phyloP scores from a whole-genome alignment of 2,888 invertebrate genomes.

The Ptychoptera contaminata region DNA sequence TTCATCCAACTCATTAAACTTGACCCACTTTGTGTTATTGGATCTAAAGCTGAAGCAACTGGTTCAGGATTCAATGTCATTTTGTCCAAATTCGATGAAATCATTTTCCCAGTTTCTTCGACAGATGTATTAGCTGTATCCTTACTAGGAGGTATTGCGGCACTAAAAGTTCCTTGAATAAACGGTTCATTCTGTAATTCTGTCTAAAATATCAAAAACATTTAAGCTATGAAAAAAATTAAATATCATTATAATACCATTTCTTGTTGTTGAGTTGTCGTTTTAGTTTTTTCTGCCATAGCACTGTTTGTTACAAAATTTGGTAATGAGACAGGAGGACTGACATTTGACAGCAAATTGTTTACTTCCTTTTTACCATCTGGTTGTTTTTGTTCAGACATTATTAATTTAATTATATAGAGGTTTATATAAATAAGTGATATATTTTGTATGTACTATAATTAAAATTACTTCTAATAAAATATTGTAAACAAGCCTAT shows the following conservation, averaged over 20 bases:
- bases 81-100: neutral
- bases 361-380: neutral
- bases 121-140: neutral
- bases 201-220: neutral
- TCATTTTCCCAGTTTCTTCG: neutral
- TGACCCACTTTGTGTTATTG: conserved; percentile 7
- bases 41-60: conserved; percentile 3
- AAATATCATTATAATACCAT: neutral
- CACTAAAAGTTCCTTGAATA: neutral
- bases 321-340: conserved; percentile 6
- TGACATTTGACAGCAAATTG: conserved; percentile 1
- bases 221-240: neutral
- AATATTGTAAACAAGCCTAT: too few species aligned
- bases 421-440: too few species aligned
- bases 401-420: too few species aligned
- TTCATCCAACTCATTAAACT: conserved; percentile 38
- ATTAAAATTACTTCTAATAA: too few species aligned
- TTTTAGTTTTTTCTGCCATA: neutral
- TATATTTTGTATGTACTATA: too few species aligned
- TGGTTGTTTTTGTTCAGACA: too few species aligned
- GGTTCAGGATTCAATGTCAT: neutral
- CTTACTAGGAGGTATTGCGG: conserved; percentile 3
- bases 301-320: conserved; percentile 3
- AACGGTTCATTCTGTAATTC: neutral
- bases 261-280: neutral